A percentile compares a stretch with the other conserved stretches of the same genome.
Conservation (phyloP, 1,140 invertebrate species). For the Lycorma delicatula region DNA sequence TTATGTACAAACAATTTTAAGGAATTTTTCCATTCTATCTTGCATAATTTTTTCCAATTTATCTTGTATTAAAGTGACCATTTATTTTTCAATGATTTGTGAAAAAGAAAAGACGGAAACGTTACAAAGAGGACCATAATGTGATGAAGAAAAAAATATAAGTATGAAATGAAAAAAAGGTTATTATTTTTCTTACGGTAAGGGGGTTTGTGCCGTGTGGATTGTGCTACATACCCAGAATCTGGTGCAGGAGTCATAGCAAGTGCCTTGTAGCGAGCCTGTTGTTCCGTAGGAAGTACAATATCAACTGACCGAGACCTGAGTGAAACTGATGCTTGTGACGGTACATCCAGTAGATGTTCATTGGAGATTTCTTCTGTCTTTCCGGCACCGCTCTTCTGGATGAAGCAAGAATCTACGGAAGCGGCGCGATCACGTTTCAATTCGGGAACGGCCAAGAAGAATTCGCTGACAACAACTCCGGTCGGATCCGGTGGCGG, state of each 20-base stretch:
- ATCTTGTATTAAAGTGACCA: no score
- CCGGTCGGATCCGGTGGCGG: slow-evolving; percentile 29
- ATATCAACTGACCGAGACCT: slow-evolving; percentile 87
- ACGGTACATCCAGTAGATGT: slow-evolving; percentile 44
- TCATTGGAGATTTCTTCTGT: slow-evolving; percentile 48
- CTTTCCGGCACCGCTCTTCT: slow-evolving; percentile 54
- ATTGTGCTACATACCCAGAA: slow-evolving; percentile 15
- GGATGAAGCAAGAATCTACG: slow-evolving; percentile 72
- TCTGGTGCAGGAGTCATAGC: slow-evolving; percentile 19
- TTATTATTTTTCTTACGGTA: no score
- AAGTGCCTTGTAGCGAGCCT: slow-evolving; percentile 72
- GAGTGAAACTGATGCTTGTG: slow-evolving; percentile 30
- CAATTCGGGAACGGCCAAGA: slow-evolving; percentile 69
- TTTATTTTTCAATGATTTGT: no score
- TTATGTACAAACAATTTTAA: no score
- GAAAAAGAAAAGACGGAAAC: no score
- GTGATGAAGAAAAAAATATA: no score
- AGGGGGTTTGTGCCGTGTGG: slow-evolving; percentile 6
- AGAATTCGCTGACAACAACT: slow-evolving; percentile 57
- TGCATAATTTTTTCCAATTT: no score
- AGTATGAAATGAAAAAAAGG: neutral
- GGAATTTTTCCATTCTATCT: no score
- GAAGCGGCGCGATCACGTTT: slow-evolving; percentile 73
- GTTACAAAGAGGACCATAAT: no score
- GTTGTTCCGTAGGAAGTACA: slow-evolving; percentile 75